phyloP scores from a whole-genome alignment of 1,140 invertebrate genomes.

The Idris sp. region DNA sequence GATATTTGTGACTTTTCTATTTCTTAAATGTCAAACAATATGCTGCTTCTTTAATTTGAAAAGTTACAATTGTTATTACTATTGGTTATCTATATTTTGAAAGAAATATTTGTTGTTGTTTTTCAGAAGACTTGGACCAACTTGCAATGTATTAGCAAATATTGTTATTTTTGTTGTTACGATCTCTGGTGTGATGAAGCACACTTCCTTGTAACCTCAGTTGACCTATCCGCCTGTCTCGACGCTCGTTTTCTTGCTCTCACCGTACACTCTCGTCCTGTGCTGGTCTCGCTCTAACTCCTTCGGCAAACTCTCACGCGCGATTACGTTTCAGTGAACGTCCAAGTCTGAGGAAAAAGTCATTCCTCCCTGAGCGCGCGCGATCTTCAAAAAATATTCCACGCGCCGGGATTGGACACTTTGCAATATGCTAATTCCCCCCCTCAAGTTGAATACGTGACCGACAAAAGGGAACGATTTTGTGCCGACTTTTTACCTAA shows the following conservation, averaged over 20 bases:
- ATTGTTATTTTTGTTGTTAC: no score
- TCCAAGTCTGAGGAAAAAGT: slow-evolving; percentile 31
- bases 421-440: slow-evolving; percentile 29
- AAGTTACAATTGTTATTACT: no score
- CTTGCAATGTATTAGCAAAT: no score
- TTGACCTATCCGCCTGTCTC: slow-evolving; percentile 44
- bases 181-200: no score
- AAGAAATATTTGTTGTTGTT: no score
- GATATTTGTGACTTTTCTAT: not conserved
- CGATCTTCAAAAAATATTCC: slow-evolving; percentile 24
- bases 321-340: slow-evolving; percentile 41
- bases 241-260: slow-evolving; percentile 15
- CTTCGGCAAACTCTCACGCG: slow-evolving; percentile 30
- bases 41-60: no score
- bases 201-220: slow-evolving; percentile 40
- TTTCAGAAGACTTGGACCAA: no score
- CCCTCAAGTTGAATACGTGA: no score
- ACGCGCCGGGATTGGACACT: slow-evolving; percentile 13
- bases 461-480: not conserved
- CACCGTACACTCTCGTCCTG: slow-evolving; percentile 3
- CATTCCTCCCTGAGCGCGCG: no score
- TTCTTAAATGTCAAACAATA: no score
- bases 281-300: slow-evolving; percentile 33
- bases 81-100: no score
- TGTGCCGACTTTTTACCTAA: not conserved